phyloP scores from a whole-genome alignment of 2,797 vertebrate genomes.

The Serranus cabrilla region DNA sequence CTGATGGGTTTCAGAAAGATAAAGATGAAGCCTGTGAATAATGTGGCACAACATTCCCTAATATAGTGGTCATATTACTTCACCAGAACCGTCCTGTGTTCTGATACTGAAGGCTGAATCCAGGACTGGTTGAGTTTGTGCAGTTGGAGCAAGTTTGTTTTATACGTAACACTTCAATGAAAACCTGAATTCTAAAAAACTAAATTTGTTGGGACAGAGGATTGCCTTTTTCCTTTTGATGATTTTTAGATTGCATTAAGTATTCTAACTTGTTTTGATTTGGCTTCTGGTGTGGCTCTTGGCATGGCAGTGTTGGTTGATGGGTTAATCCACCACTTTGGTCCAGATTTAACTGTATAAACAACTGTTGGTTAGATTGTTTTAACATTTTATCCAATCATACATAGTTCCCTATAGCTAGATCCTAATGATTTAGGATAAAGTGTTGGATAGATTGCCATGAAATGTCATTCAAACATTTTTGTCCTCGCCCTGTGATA shows the following conservation, averaged over 20 bases:
- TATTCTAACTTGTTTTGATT: background rate
- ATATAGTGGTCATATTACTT: background rate
- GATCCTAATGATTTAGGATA: too few relatives aligned
- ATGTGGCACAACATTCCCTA: conserved; percentile 5
- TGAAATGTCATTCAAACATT: too few relatives aligned
- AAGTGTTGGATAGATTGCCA: background rate
- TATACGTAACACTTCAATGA: background rate
- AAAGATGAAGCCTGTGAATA: conserved; percentile 29
- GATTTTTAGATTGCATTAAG: background rate
- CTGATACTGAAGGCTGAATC: background rate
- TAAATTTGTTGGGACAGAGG: background rate
- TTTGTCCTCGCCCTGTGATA: too few relatives aligned
- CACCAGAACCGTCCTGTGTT: background rate
- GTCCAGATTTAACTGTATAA: background rate
- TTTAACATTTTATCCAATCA: background rate
- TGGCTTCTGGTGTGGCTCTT: background rate
- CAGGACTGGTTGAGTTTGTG: background rate
- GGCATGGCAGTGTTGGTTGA: background rate
- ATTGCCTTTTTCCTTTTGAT: background rate
- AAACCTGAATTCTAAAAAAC: background rate
- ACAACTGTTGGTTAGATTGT: background rate
- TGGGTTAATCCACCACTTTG: background rate
- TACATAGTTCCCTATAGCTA: background rate
- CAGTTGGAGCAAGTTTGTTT: conserved; percentile 10
- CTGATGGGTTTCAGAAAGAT: conserved; percentile 40